Percentiles rank a stretch among this genome's conserved stretches.
These are phyloP conservation scores for Ophion ellenae DNA, from an alignment of 2,888 invertebrate genomes.

Conservation along the genomic window DNA sequence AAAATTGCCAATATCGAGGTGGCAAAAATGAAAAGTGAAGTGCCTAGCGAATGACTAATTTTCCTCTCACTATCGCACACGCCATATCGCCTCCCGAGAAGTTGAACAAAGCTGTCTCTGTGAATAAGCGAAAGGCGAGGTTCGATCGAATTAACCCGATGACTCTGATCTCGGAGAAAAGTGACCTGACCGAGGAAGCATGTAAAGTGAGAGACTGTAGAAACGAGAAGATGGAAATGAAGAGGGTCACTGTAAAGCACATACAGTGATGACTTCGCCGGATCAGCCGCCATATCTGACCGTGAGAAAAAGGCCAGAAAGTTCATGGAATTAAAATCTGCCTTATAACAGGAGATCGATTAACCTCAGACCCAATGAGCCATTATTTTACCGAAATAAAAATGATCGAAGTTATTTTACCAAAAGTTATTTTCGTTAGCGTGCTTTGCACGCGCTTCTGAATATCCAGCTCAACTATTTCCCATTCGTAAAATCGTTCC, in stretches of 20 bases:
- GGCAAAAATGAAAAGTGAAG: not conserved
- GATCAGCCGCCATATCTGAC: not conserved
- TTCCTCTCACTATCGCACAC: not conserved
- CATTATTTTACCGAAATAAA: no score
- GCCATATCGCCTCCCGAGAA: not conserved
- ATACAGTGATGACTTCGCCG: constrained; percentile 29
- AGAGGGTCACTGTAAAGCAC: constrained; percentile 2
- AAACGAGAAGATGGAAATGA: constrained; percentile 20
- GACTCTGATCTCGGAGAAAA: not conserved
- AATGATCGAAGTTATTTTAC: no score
- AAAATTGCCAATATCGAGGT: not conserved
- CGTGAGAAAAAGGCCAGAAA: not conserved
- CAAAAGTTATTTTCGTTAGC: no score
- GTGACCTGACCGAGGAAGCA: constrained; percentile 14
- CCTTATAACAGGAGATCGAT: no score
- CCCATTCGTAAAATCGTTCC: no score
- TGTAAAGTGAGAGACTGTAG: constrained; percentile 2
- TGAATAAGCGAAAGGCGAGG: not conserved
- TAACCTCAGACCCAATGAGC: no score
- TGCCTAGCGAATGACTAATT: not conserved
- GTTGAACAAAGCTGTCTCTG: constrained; percentile 6
- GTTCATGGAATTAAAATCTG: no score
- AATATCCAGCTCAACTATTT: no score
- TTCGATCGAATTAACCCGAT: constrained; percentile 17
- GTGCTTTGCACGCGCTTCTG: no score